Evolutionary conservation across 2,113 vertebrate species (phyloP).

Genomic region (Phalacrocorax brasilianus): DNA sequence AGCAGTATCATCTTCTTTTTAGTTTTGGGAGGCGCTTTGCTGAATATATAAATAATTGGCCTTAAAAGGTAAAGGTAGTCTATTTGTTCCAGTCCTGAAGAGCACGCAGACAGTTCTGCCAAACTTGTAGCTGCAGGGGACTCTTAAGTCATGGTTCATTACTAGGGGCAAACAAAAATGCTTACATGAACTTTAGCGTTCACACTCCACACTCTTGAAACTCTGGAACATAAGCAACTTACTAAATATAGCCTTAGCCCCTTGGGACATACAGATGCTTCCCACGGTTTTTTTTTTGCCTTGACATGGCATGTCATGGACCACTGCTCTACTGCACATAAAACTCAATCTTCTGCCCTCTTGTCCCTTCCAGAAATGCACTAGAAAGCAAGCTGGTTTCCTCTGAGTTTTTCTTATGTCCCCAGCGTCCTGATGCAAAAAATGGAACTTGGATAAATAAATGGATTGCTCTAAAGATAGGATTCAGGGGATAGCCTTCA

Average conservation of each 20-base stretch:
- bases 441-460: conserved; percentile 11
- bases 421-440: background rate
- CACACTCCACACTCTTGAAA: background rate
- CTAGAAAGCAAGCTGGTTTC: background rate
- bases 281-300: background rate
- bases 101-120: background rate
- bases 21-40: background rate
- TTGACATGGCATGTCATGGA: background rate
- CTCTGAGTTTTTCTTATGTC: background rate
- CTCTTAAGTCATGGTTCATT: background rate
- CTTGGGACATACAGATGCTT: background rate
- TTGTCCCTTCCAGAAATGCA: background rate
- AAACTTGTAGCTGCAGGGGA: background rate
- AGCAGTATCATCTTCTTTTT: background rate
- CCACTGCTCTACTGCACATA: background rate
- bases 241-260: background rate
- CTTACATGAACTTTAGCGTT: background rate
- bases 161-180: background rate
- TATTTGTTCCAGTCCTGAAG: background rate
- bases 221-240: background rate
- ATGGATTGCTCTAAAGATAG: background rate
- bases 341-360: background rate
- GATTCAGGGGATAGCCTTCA: background rate
- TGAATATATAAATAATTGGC: background rate
- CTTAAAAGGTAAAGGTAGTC: background rate